phyloP scores from a whole-genome alignment of 2,113 vertebrate species.

The Ceyx melanurus region DNA sequence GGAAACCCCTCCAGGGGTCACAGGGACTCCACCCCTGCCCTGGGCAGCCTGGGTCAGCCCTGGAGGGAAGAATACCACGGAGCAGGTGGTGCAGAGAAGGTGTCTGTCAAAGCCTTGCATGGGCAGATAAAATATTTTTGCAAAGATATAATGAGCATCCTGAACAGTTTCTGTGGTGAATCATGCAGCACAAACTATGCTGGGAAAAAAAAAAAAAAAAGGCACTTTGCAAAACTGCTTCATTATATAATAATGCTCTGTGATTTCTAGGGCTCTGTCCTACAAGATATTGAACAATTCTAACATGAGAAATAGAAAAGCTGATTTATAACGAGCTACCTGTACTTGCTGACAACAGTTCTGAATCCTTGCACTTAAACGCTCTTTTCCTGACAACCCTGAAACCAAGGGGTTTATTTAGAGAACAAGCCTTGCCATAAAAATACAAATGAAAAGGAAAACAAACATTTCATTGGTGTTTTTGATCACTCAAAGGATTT shows the following conservation, averaged over 20 bases:
- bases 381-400: not conserved
- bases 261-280: not conserved
- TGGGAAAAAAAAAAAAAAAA: not conserved
- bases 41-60: not conserved
- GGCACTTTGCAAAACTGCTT: not conserved
- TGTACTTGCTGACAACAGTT: not conserved
- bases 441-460: not conserved
- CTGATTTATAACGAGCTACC: not conserved
- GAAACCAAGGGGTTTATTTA: not conserved
- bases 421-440: not conserved
- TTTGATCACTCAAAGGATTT: not conserved
- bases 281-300: not conserved
- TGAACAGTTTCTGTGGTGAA: not conserved
- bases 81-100: not conserved
- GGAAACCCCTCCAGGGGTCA: not conserved
- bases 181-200: not conserved
- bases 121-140: not conserved
- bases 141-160: not conserved
- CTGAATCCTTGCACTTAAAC: not conserved
- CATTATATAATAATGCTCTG: fast-evolving
- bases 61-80: not conserved
- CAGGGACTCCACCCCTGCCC: not conserved
- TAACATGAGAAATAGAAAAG: not conserved
- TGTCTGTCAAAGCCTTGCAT: not conserved
- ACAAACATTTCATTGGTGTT: not conserved